Evolutionary conservation across 2,113 vertebrate species (phyloP).

Genomic region (Choloepus hoffmanni): DNA sequence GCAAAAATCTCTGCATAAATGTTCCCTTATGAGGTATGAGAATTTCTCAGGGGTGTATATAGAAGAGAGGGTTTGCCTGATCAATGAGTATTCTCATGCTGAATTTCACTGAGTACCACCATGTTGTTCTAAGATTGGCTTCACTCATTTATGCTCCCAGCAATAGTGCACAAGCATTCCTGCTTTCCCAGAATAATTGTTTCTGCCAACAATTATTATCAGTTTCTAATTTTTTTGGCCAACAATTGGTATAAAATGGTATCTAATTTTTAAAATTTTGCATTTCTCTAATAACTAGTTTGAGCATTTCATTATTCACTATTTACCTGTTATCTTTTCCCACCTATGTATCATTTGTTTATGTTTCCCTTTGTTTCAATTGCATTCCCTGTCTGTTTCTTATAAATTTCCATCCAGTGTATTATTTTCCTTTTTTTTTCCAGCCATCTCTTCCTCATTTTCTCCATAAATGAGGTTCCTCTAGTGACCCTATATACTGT

Average conservation of each 20-base stretch:
- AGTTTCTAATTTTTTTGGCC: background rate
- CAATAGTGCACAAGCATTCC: background rate
- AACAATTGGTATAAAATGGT: background rate
- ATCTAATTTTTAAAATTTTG: background rate
- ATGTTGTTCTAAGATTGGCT: background rate
- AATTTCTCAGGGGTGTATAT: background rate
- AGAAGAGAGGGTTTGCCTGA: background rate
- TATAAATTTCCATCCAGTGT: background rate
- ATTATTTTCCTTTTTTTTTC: background rate
- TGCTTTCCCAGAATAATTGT: background rate
- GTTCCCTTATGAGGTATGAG: background rate
- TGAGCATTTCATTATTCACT: constrained; percentile 5
- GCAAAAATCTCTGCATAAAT: background rate
- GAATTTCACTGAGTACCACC: background rate
- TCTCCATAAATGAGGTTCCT: background rate
- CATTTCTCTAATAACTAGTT: background rate
- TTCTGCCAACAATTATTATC: background rate
- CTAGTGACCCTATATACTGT: background rate
- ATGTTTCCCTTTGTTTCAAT: background rate
- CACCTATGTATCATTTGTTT: background rate
- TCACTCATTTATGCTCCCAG: background rate
- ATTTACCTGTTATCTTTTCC: background rate
- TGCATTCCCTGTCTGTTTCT: background rate
- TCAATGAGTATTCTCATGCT: background rate
- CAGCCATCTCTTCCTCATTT: background rate